Base-by-base conservation (phyloP, 2,113 vertebrate species). In the Brachirus orientalis region DNA sequence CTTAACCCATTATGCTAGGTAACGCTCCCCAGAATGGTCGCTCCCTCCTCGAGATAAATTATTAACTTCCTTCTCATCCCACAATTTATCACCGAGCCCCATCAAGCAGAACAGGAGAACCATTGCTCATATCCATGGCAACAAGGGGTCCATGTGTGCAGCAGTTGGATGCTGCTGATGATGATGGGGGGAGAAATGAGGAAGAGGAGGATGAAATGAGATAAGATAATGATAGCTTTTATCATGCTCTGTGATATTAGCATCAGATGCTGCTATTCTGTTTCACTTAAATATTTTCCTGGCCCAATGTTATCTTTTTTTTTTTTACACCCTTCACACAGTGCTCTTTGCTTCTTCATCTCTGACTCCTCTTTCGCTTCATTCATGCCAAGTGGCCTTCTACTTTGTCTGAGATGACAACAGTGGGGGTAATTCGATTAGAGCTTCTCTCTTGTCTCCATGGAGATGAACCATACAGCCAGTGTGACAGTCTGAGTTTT, bases 1-100 rank as follows among this genome's bases (percentile, higher is more conserved):
- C 91, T 93, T 93, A 92, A 93, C 92, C 91, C 89, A 88, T 91
- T 92, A 91, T 72, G 80, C 80, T 72, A 72, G 73, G 85, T 82
- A 88, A 69, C 79, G 75, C 80, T 89, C 83, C 76, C 82, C 71
- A 53, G 84, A 86, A 87, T 64, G 60, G 70, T 84, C 74, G 83
- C 87, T 87, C 84, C 79, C 75, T 87, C 84, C 80, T 55, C 56
- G 50, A 83, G 86, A 92, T 93, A 88, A 93, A 93, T 93, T 88
- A 92, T 93, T 92, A 92, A 92, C 89, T 89, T 91, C 82, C 85
- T 79, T 66, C 84, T 83, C 82, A 74, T 87, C 83, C 80, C 56
- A 55, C 82, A 81, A 89, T 92, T 90, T 89, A 92, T 90, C 89
- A 91, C 83, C 7, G 62, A 84, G 87, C 73, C 83, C 75, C 80